Evolutionary conservation across 1,140 invertebrate genomes (phyloP).

Genomic region (Cyrtorhinus lividipennis): DNA sequence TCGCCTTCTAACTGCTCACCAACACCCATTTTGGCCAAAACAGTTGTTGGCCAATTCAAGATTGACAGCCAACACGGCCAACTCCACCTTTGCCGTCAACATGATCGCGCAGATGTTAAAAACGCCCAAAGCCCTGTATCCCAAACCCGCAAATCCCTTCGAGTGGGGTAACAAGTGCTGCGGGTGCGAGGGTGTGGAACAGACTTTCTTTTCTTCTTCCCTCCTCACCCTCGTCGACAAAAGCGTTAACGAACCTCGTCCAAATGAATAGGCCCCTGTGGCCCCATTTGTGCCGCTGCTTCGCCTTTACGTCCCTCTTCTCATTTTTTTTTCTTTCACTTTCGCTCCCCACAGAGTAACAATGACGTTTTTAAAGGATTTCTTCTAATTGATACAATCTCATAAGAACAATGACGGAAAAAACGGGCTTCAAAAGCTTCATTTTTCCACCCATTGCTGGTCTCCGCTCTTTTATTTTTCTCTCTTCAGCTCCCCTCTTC

Average conservation of each 20-base stretch:
- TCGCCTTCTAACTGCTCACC: too few species aligned
- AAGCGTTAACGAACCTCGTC: constrained; percentile 6
- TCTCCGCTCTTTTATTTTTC: too few species aligned
- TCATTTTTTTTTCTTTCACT: not conserved
- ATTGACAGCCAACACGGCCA: not conserved
- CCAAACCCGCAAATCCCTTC: not conserved
- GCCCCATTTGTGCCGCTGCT: not conserved
- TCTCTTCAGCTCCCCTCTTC: too few species aligned
- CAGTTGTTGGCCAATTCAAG: not conserved
- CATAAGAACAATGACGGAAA: not conserved
- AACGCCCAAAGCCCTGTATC: not conserved
- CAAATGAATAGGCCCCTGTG: not conserved
- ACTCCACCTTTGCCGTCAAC: too few species aligned
- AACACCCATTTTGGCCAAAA: not conserved
- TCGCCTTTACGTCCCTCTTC: not conserved
- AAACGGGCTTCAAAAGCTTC: too few species aligned
- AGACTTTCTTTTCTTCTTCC: not conserved
- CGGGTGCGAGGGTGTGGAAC: not conserved
- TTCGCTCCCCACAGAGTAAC: not conserved
- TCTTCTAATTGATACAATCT: constrained; percentile 8
- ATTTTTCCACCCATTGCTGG: too few species aligned
- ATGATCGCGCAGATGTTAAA: not conserved
- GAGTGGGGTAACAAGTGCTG: not conserved
- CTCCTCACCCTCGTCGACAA: not conserved
- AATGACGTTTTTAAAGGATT: constrained; percentile 6